Conservation (phyloP, 1,140 invertebrate species). For the Monochamus saltuarius region DNA sequence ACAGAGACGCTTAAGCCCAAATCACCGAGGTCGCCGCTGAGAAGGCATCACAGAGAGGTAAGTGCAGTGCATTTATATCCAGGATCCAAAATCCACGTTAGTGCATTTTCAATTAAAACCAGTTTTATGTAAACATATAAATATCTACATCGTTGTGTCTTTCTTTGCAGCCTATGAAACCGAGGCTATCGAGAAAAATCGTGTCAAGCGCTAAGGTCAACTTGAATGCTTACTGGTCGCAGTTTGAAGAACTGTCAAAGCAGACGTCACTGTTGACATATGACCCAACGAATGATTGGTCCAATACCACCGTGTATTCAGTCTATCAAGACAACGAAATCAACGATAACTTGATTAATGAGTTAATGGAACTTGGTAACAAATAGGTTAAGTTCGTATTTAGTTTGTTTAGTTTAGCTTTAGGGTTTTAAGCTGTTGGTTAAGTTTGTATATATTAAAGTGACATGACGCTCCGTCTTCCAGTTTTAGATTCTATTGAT, state of each 20-base stretch:
- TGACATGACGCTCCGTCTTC: conserved; percentile 11
- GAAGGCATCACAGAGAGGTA: conserved; percentile 33
- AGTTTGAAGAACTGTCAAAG: conserved; percentile 56
- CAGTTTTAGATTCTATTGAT: not conserved
- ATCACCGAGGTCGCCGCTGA: conserved; percentile 30
- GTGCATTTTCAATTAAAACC: conserved; percentile 5
- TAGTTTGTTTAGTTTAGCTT: conserved; percentile 18
- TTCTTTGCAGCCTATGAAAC: conserved; percentile 53
- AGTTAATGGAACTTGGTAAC: conserved; percentile 52
- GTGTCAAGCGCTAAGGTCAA: conserved; percentile 56
- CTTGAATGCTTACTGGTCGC: conserved; percentile 60
- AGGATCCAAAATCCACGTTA: conserved; percentile 15
- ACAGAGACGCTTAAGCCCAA: conserved; percentile 25
- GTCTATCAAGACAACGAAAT: conserved; percentile 52
- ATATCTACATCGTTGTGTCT: conserved; percentile 9
- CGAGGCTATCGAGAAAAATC: conserved; percentile 55
- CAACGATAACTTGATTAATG: conserved; percentile 58
- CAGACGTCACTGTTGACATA: conserved; percentile 52
- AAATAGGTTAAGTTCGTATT: conserved; percentile 25
- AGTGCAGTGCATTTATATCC: conserved; percentile 12
- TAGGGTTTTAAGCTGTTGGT: conserved; percentile 17
- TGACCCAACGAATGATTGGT: conserved; percentile 39
- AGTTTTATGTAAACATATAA: too few species aligned
- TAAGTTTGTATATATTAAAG: conserved; percentile 18
- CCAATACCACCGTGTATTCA: conserved; percentile 50